These are phyloP conservation scores for Sycophaga agraensis DNA, from an alignment of 1,140 invertebrate genomes.

Conservation along the genomic window DNA sequence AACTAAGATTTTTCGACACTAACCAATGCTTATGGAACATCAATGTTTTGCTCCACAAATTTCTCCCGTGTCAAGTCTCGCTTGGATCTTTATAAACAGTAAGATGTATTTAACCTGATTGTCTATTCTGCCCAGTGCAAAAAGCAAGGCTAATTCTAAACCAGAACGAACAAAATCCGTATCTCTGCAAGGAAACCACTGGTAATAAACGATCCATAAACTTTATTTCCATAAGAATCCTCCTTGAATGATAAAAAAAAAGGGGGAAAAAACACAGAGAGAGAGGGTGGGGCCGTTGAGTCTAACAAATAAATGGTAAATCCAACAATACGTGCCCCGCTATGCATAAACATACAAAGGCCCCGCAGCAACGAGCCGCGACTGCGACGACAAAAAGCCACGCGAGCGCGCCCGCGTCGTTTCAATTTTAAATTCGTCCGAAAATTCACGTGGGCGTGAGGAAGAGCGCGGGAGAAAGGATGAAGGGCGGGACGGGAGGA, in stretches of 20 bases:
- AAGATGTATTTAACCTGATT: no score
- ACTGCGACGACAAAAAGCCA: conserved; percentile 2
- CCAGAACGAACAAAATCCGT: conserved; percentile 1
- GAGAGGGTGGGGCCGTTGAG: no score
- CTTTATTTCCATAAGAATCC: conserved; percentile 21
- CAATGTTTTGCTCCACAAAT: no score
- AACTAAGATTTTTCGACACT: no score
- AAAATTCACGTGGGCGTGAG: not conserved
- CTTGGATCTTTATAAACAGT: no score
- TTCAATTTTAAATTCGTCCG: conserved; percentile 23
- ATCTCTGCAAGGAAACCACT: not conserved
- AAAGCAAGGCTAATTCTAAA: no score
- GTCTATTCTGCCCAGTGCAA: no score
- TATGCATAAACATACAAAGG: conserved; percentile 9
- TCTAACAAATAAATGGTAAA: not conserved
- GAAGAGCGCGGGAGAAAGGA: not conserved
- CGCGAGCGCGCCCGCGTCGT: not conserved
- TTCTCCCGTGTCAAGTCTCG: no score
- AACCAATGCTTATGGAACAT: no score
- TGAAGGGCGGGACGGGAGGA: not conserved
- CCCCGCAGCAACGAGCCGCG: conserved; percentile 4
- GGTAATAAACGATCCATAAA: conserved; percentile 14
- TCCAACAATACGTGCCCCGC: conserved; percentile 13
- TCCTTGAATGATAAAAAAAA: not conserved
- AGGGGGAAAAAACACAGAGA: not conserved